Evolutionary conservation across 2,888 invertebrate genomes (phyloP), one percentile per base, ranked within the genome.

Genomic region (Ophion costatus): DNA sequence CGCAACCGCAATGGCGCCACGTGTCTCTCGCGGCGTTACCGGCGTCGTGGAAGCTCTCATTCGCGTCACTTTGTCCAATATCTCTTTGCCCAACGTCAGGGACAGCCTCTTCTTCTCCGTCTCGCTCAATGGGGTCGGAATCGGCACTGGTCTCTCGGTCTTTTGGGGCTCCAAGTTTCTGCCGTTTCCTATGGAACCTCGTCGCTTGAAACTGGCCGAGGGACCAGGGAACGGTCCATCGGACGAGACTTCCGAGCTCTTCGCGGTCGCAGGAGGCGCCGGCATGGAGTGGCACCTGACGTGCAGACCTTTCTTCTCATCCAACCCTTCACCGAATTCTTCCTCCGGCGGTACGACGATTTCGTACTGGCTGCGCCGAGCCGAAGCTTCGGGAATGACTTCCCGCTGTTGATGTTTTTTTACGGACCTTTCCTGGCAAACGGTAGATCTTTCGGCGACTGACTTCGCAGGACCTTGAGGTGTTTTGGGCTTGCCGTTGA

Each of bases 61-160:
- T 89, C 95, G 95, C 61, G 94, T 95, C 17, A 96, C 95, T 90
- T 96, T 96, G 88, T 96, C 96, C 86, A 97, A 94, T 38, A 97
- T 95, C 93, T 97, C 97, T 91, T 96, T 96, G 88, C 97, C 96
- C 6, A 97, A 94, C 2, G 95, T 96, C 93, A 96, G 95, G 0
- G 97, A 97, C 75, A 97, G 94, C 88, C 95, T 95, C 90, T 96
- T 95, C 90, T 97, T 97, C 89, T 97, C 97, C 51, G 94, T 95
- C 94, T 97, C 97, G 63, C 95, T 95, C 89, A 95, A 88, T 51
- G 91, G 85, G 20, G 88, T 82, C 0, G 88, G 83, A 0, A 80
- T 67, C 5, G 82, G 77, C 0, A 69, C 71, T 6, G 84, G 45
- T 71, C 84, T 88, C 1, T 90, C 90, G 4, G 87, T 88, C 51